phyloP scores from a whole-genome alignment of 2,797 vertebrate genomes.

The Tangara arthus region DNA sequence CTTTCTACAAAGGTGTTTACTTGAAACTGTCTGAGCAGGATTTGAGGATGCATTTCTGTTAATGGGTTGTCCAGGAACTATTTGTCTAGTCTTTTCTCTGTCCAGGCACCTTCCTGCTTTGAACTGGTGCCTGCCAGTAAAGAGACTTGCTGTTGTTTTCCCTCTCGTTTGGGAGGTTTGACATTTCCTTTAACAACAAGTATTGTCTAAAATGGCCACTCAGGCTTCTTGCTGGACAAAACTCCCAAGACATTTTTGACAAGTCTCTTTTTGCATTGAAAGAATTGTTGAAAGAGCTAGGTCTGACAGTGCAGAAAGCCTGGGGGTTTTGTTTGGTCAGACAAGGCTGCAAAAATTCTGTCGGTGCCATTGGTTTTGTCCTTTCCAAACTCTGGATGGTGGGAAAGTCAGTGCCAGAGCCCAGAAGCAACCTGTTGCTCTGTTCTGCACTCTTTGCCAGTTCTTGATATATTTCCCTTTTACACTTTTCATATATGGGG shows the following conservation, averaged over 20 bases:
- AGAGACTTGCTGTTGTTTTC: rapidly evolving
- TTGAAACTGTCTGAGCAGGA: neutral
- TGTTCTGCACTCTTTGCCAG: neutral
- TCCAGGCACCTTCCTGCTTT: neutral
- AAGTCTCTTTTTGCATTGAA: neutral
- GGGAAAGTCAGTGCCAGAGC: neutral
- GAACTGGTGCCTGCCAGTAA: neutral
- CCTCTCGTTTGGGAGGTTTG: rapidly evolving
- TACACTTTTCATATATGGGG: neutral
- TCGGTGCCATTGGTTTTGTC: neutral
- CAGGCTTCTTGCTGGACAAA: neutral
- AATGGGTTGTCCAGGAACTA: neutral
- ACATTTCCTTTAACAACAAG: neutral
- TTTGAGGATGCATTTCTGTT: neutral
- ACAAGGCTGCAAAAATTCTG: neutral
- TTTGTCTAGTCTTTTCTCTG: neutral
- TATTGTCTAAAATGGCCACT: neutral
- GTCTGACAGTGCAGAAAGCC: neutral
- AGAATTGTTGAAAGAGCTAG: neutral
- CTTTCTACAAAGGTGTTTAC: neutral
- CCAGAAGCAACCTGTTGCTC: neutral
- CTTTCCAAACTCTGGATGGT: neutral
- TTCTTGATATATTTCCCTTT: neutral
- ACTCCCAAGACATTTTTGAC: neutral
- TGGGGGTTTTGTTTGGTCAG: neutral